These are phyloP conservation scores for Limenitis camilla DNA, from an alignment of 2,888 invertebrate species.

Conservation along the genomic window DNA sequence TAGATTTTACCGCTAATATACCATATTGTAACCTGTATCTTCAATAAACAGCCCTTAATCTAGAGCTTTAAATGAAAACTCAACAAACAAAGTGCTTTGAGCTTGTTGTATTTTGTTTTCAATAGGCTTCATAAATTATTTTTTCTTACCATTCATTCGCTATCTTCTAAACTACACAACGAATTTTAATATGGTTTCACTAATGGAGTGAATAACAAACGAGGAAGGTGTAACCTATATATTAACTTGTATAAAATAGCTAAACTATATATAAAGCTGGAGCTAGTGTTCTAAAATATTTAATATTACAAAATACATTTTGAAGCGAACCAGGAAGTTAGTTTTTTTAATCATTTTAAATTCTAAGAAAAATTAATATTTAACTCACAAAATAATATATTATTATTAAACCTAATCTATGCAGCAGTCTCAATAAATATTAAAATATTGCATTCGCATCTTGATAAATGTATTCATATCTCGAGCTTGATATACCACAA, in stretches of 20 bases:
- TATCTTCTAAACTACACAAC: too few relatives aligned
- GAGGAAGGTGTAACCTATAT: background rate
- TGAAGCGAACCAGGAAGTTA: too few relatives aligned
- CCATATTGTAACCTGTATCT: conserved; percentile 6
- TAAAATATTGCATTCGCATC: conserved; percentile 33
- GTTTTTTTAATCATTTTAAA: too few relatives aligned
- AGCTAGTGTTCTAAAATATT: too few relatives aligned
- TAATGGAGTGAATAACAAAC: too few relatives aligned
- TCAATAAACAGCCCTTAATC: conserved; percentile 23
- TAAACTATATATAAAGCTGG: too few relatives aligned
- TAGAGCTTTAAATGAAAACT: conserved; percentile 15
- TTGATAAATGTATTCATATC: conserved; percentile 56
- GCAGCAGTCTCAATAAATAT: conserved; percentile 2
- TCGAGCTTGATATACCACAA: conserved; percentile 45
- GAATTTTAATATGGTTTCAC: too few relatives aligned
- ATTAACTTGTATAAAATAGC: too few relatives aligned
- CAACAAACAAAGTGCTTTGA: conserved; percentile 20
- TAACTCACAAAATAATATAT: background rate
- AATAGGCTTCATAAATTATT: background rate
- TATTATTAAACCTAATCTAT: background rate
- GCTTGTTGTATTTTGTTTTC: conserved; percentile 16
- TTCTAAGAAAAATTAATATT: too few relatives aligned
- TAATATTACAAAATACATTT: too few relatives aligned
- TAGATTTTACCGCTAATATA: background rate
- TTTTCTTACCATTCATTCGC: too few relatives aligned